Evolutionary conservation across 2,113 vertebrate species (phyloP).

Genomic region (Alces alces): DNA sequence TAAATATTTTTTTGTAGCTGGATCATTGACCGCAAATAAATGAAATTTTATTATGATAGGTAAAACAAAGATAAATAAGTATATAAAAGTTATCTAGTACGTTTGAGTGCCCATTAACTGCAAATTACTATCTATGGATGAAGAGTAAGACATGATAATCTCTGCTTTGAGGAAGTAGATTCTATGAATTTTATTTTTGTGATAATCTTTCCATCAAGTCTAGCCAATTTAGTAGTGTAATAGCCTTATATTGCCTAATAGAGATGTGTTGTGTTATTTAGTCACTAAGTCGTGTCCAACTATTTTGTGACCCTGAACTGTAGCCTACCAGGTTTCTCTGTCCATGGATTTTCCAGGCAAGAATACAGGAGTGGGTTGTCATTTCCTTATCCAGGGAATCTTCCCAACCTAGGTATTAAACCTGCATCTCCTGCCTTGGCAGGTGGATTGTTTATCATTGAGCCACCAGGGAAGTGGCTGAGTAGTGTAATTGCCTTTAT

Average conservation of each 20-base stretch:
- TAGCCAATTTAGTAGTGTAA: background rate
- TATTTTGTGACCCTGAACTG: background rate
- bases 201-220: background rate
- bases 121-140: background rate
- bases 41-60: slow-evolving; percentile 1
- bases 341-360: background rate
- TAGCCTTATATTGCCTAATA: background rate
- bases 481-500: background rate
- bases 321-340: background rate
- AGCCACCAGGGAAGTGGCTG: background rate
- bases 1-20: slow-evolving; percentile 6
- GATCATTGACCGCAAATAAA: background rate
- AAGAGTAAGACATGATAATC: background rate
- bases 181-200: slow-evolving; percentile 17
- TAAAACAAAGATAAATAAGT: slow-evolving; percentile 8
- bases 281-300: background rate
- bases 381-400: background rate
- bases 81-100: background rate
- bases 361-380: background rate
- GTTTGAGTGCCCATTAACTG: background rate
- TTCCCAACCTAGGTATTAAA: background rate
- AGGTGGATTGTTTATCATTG: background rate
- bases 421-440: background rate
- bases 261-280: background rate
- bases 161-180: background rate